These are phyloP conservation scores for Dendrocopos noguchii DNA, from an alignment of 2,113 vertebrate genomes.

Conservation along the genomic window DNA sequence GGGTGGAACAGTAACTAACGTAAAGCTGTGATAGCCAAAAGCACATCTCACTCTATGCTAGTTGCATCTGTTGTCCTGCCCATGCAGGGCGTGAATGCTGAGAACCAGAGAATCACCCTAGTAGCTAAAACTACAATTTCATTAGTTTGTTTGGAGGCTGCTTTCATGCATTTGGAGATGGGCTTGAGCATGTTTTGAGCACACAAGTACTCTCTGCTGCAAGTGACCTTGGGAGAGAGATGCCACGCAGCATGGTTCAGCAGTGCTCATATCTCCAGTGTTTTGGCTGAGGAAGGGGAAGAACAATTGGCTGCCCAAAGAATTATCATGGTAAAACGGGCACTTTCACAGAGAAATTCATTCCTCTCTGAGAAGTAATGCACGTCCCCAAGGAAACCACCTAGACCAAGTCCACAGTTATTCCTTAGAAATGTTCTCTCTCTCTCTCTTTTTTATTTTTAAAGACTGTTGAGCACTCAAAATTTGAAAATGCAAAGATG, in stretches of 20 bases:
- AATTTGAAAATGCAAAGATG: constrained; percentile 70
- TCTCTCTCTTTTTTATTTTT: not conserved
- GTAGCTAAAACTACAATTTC: fast-evolving
- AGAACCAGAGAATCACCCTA: not conserved
- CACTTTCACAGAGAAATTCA: not conserved
- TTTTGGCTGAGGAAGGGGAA: not conserved
- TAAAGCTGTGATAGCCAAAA: constrained; percentile 55
- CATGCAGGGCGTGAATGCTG: fast-evolving
- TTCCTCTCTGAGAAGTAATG: not conserved
- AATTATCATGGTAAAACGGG: not conserved
- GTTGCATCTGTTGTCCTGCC: not conserved
- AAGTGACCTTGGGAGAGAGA: not conserved
- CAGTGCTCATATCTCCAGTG: not conserved
- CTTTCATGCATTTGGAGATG: not conserved
- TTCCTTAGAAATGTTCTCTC: not conserved
- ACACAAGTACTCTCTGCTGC: fast-evolving
- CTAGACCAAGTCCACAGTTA: not conserved
- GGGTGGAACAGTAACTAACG: constrained; percentile 69
- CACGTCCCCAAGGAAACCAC: not conserved
- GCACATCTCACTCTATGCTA: constrained; percentile 9
- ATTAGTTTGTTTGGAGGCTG: not conserved
- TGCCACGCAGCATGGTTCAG: not conserved
- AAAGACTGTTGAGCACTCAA: constrained; percentile 49
- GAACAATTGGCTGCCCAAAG: not conserved
- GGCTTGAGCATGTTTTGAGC: not conserved